Evolutionary conservation across 2,797 vertebrate species (phyloP).

Genomic region (Anguilla marmorata): DNA sequence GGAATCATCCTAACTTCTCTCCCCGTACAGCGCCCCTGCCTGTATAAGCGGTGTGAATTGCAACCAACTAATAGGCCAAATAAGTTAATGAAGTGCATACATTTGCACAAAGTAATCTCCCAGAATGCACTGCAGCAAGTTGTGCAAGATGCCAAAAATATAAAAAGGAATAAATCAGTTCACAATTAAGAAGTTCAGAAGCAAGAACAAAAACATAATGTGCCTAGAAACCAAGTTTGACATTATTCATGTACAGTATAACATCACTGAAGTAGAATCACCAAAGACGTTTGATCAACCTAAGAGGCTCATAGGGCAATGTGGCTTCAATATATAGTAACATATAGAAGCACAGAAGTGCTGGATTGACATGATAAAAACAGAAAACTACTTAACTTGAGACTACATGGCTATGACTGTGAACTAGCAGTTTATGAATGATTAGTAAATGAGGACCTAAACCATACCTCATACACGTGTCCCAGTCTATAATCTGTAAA

Average conservation of each 20-base stretch:
- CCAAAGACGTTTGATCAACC: too few species aligned
- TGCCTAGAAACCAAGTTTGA: not conserved
- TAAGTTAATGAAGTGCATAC: not conserved
- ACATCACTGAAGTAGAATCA: not conserved
- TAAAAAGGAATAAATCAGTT: not conserved
- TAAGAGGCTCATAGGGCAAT: not conserved
- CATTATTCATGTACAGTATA: not conserved
- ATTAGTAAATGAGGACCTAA: not conserved
- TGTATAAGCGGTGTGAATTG: not conserved
- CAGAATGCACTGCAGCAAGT: not conserved
- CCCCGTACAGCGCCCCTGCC: too few species aligned
- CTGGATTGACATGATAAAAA: not conserved
- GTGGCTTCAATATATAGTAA: not conserved
- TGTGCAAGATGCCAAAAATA: not conserved
- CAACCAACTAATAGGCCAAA: not conserved
- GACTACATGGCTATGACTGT: not conserved
- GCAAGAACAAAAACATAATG: not conserved
- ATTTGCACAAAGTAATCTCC: not conserved
- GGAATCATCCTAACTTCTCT: too few species aligned
- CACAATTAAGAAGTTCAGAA: not conserved
- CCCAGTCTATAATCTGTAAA: constrained; percentile 85
- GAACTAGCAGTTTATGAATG: not conserved
- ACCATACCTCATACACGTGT: constrained; percentile 83
- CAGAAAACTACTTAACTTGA: not conserved
- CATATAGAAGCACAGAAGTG: not conserved